Evolutionary conservation across 37 sponge, comb jelly and placozoan genomes (phyloP).

Genomic region (Spongilla lacustris): DNA sequence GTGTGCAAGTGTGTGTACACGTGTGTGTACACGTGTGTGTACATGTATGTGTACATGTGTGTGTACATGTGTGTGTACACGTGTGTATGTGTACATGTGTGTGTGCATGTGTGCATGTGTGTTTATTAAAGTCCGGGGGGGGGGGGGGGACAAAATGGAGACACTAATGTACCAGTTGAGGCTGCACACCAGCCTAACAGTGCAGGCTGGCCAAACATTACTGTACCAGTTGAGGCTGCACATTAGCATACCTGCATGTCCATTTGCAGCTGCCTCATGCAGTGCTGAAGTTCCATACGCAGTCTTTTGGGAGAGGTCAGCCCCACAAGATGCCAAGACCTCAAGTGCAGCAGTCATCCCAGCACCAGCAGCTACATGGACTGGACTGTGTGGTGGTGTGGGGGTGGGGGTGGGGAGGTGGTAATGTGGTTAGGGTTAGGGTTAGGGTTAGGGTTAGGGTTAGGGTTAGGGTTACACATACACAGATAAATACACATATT

Average conservation of each 20-base stretch:
- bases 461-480: background rate
- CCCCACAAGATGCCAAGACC: conserved; percentile 49
- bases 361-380: conserved; percentile 59
- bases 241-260: conserved; percentile 47
- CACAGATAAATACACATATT: no score
- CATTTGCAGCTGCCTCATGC: conserved; percentile 81
- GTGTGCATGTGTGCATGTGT: no score
- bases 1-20: background rate
- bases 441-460: background rate
- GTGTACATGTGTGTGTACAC: no score
- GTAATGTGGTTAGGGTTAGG: background rate
- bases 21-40: background rate
- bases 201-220: no score
- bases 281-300: conserved; percentile 61
- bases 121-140: no score
- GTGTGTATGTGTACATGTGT: no score
- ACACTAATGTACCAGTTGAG: background rate
- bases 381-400: conserved; percentile 37
- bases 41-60: no score
- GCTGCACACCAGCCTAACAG: no score
- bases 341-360: conserved; percentile 53
- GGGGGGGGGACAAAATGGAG: no score
- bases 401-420: background rate
- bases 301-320: conserved; percentile 34
- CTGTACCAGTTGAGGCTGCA: no score